A percentile compares a stretch with the other conserved stretches of the same genome.
These are phyloP conservation scores for Poeciliopsis prolifica DNA, from an alignment of 2,113 vertebrate species.

Conservation along the genomic window DNA sequence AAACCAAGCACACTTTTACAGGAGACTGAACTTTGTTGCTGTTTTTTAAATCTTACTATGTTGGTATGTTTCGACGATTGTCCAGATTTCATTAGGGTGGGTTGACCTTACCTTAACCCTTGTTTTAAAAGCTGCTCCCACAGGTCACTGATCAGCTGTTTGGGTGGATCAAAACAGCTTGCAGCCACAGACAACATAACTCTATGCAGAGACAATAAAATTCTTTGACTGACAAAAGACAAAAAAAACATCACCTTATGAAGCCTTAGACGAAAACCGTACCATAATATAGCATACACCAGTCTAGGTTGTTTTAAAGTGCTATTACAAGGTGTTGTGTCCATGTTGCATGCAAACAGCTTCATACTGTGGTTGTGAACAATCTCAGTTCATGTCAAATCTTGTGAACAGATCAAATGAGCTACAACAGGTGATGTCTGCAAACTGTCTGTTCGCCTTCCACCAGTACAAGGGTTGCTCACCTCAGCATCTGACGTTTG, in stretches of 20 bases:
- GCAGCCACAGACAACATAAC: neutral
- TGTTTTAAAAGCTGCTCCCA: neutral
- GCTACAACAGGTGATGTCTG: neutral
- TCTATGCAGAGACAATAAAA: neutral
- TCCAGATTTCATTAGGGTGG: neutral
- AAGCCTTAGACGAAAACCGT: neutral
- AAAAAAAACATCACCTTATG: neutral
- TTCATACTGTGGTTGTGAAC: no score
- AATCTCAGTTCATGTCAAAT: no score
- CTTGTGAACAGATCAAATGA: neutral
- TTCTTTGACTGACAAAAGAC: neutral
- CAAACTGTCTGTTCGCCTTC: neutral
- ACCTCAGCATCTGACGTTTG: neutral
- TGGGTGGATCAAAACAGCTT: neutral
- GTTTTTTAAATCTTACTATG: no score
- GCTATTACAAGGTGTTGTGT: neutral
- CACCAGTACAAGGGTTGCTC: neutral
- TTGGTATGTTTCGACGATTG: neutral
- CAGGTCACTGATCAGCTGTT: neutral
- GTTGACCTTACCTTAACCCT: neutral
- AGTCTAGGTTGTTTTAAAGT: neutral
- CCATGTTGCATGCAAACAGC: neutral
- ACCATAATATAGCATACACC: neutral
- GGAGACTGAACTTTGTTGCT: no score
- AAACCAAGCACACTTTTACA: no score